These are phyloP conservation scores for Ovis canadensis DNA, from an alignment of 2,113 vertebrate genomes.

Conservation along the genomic window DNA sequence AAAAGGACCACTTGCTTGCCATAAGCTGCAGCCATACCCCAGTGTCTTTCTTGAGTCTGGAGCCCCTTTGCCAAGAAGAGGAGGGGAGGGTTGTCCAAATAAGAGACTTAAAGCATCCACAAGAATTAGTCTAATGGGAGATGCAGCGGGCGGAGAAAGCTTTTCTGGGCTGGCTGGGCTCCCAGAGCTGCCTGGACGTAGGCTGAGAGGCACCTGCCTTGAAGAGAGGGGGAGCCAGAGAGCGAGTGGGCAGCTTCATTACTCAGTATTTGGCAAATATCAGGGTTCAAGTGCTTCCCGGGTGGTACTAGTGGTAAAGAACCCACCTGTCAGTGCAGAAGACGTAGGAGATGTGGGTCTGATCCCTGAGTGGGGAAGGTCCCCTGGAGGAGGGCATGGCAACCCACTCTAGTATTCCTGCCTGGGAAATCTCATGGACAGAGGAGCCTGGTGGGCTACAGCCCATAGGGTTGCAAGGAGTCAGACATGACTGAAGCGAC, in stretches of 20 bases:
- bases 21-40: fast-evolving
- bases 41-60: neutral
- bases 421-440: neutral
- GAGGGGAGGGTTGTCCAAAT: neutral
- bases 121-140: neutral
- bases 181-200: neutral
- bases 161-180: neutral
- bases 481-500: neutral
- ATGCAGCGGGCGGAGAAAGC: fast-evolving
- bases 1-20: neutral
- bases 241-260: fast-evolving
- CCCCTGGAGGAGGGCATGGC: neutral
- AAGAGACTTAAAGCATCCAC: fast-evolving
- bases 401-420: neutral
- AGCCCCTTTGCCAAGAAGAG: neutral
- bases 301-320: neutral
- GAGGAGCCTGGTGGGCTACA: neutral
- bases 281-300: neutral
- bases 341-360: neutral
- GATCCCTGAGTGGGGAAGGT: neutral
- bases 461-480: neutral
- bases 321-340: neutral
- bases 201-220: neutral
- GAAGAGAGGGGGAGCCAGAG: neutral
- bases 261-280: neutral